A percentile compares a stretch with the other conserved stretches of the same genome.
These are phyloP conservation scores for Torymus auratus DNA, from an alignment of 2,888 invertebrate genomes.

Conservation along the genomic window DNA sequence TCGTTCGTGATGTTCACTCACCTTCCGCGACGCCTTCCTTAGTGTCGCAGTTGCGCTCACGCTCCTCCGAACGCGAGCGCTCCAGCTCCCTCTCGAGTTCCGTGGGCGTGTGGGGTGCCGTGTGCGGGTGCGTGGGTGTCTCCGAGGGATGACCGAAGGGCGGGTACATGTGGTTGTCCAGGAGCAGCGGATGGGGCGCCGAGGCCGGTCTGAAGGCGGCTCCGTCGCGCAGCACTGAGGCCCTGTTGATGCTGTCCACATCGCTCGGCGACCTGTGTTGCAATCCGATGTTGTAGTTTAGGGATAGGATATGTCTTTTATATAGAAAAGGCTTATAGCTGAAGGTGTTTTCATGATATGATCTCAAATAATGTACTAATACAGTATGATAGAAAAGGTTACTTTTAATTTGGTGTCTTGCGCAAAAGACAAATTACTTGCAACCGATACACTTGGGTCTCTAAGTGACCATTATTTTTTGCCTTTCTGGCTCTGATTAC, in stretches of 20 bases:
- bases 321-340: no score
- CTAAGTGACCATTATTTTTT: no score
- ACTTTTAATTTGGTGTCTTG: no score
- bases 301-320: no score
- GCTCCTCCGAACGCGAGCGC: slow-evolving; percentile 72
- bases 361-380: no score
- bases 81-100: slow-evolving; percentile 74
- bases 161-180: slow-evolving; percentile 76
- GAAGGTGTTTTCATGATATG: no score
- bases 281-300: neutral
- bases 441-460: no score
- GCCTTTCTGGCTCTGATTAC: no score
- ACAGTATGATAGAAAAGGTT: no score
- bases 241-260: slow-evolving; percentile 77
- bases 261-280: slow-evolving; percentile 65
- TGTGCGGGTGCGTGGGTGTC: slow-evolving; percentile 69
- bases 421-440: no score
- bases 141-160: slow-evolving; percentile 67
- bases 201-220: slow-evolving; percentile 78
- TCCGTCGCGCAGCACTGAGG: slow-evolving; percentile 84
- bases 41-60: slow-evolving; percentile 71
- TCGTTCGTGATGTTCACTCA: slow-evolving; percentile 58
- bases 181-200: slow-evolving; percentile 79
- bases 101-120: slow-evolving; percentile 72
- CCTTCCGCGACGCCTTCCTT: slow-evolving; percentile 75